Evolutionary conservation across 2,888 invertebrate species (phyloP), one percentile per base, ranked within the genome.

Genomic region (Fragum sueziense): DNA sequence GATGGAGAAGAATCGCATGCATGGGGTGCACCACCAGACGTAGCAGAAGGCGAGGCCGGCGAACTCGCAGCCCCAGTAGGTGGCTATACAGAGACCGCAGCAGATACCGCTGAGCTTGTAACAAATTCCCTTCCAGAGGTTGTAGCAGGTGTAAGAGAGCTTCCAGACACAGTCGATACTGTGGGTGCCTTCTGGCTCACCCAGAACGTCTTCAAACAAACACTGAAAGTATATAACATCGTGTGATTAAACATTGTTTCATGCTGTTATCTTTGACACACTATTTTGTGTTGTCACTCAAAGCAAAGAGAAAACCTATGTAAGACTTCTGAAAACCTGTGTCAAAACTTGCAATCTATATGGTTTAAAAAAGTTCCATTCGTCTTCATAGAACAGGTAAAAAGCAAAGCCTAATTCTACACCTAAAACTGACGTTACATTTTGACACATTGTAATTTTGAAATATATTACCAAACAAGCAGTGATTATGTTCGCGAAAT

Each of bases 11-110:
- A 93, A 94, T 74, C 96, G 94, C 67, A 96, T 93, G 80, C 95
- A 95, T 0, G 96, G 96, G 0, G 95, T 95, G 27, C 95, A 93
- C 90, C 95, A 96, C 96, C 96, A 96, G 89, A 96, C 95, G 93
- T 96, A 95, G 22, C 74, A 14, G 77, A 88, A 88, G 2, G 96
- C 95, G 7, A 96, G 93, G 86, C 96, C 78, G 11, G 87, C 89
- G 67, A 89, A 89, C 72, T 86, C 79, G 62, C 86, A 88, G 33
- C 89, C 89, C 52, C 96, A 94, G 82, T 95, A 93, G 77, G 96
- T 93, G 0, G 96, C 96, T 72, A 95, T 94, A 41, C 96, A 94
- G 11, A 96, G 96, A 0, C 96, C 96, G 9, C 95, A 93, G 29
- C 96, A 88, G 67, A 96, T 95, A 0, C 95, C 95, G 54, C 96